A percentile compares a stretch with the other conserved stretches of the same genome.
These are phyloP conservation scores for Drosophila meridiana DNA, from an alignment of 2,888 invertebrate species.

Conservation along the genomic window DNA sequence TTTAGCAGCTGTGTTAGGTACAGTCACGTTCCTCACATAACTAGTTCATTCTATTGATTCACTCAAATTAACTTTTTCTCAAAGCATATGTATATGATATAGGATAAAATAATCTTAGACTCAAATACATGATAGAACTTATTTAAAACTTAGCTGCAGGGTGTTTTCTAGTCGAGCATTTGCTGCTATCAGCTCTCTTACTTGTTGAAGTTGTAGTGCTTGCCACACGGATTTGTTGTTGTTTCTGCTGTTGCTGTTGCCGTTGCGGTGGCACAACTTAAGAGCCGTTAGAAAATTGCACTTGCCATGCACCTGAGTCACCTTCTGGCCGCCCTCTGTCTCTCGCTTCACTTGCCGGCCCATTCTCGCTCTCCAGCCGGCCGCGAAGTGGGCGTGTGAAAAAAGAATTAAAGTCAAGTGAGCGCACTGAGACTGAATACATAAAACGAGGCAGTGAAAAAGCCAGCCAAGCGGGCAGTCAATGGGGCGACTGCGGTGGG, in stretches of 20 bases:
- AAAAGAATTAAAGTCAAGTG: conserved; percentile 81
- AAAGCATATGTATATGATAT: too few species aligned
- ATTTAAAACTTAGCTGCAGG: not conserved
- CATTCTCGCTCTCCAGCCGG: not conserved
- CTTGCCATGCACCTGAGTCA: conserved; percentile 39
- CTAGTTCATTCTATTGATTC: not conserved
- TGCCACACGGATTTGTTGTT: conserved; percentile 34
- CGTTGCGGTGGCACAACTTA: conserved; percentile 62
- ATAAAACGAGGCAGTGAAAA: conserved; percentile 67
- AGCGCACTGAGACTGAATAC: conserved; percentile 82
- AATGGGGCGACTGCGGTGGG: conserved; percentile 42
- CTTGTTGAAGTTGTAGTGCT: conserved; percentile 29
- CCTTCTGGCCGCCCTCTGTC: conserved; percentile 3
- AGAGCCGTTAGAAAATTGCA: conserved; percentile 79
- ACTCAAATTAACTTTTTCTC: not conserved
- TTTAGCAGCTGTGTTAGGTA: too few species aligned
- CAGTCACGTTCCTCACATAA: too few species aligned
- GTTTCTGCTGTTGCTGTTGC: conserved; percentile 16
- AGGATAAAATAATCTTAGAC: too few species aligned
- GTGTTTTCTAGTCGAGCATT: not conserved
- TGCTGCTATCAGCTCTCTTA: not conserved
- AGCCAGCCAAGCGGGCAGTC: conserved; percentile 43
- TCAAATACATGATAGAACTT: not conserved
- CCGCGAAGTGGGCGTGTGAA: conserved; percentile 75
- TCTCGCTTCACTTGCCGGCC: not conserved